These are phyloP conservation scores for Synanceia verrucosa DNA, from an alignment of 2,797 vertebrate species.

Conservation along the genomic window DNA sequence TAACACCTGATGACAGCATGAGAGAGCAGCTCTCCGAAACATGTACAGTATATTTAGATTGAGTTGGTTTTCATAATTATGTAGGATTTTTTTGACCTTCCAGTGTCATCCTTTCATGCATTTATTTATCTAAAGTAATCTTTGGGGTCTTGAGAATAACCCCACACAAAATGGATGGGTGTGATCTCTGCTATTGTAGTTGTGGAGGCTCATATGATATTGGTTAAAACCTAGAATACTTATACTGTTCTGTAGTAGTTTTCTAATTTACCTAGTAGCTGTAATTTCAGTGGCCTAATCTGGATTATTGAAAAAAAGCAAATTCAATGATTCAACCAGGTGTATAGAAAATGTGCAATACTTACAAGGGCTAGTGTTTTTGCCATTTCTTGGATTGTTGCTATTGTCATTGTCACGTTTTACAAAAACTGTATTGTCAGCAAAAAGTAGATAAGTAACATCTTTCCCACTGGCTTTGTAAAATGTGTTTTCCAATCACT, in stretches of 20 bases:
- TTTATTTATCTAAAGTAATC: background rate
- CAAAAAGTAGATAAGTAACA: background rate
- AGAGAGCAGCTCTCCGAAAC: background rate
- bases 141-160: background rate
- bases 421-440: slow-evolving; percentile 40
- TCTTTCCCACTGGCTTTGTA: slow-evolving; percentile 22
- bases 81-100: too few species aligned
- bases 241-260: background rate
- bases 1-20: background rate
- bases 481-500: slow-evolving; percentile 36
- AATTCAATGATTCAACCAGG: background rate
- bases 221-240: background rate
- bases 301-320: background rate
- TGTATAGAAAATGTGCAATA: background rate
- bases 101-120: background rate
- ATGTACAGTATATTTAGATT: background rate
- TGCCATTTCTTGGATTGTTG: background rate
- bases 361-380: background rate
- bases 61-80: too few species aligned
- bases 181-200: background rate
- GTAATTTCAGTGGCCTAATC: background rate
- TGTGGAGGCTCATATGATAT: background rate
- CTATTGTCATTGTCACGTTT: slow-evolving; percentile 1
- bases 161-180: background rate
- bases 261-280: background rate